Base-by-base conservation (phyloP, 2,888 invertebrate genomes). In the Stenurella melanura region DNA sequence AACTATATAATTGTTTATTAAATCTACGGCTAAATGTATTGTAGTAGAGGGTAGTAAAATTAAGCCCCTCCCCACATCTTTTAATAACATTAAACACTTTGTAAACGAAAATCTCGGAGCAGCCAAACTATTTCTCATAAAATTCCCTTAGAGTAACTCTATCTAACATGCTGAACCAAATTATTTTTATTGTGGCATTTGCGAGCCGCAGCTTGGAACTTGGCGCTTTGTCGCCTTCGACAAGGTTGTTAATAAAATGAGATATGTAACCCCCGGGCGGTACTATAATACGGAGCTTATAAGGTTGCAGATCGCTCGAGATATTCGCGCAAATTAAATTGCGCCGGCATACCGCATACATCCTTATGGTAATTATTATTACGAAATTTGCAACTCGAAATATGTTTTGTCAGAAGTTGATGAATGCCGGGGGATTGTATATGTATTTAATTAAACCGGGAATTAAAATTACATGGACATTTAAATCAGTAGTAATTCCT, bases 191-290 rank as follows among this genome's bases (percentile, higher is more conserved):
- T 64, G 64, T 42, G 11, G 19, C 64, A 42, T 42, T 64, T 42
- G 9, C 42, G 6, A 42, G 18, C 34, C 6, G 42, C 38, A 10
- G 38, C 64, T n/a, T 64, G 64, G 18, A 63, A 30, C 21, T 30
- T 61, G 61, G 9, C 38, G 54, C 58, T 66, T 58, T 56, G 34
- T 58, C 42, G 60, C 71, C 58, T 58, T 68, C 74, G 61, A 61
- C 74, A 61, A 38, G 60, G 54, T 42, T 18, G 74, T 68, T 74
- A 68, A 67, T 66, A 30, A 74, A 60, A 68, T 74, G 74, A 74
- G 74, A 74, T 61, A 74, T 61, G 61, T 60, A 21, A 26, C 21
- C 74, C 74, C 21, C 1, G 50, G 68, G 74, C 60, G 15, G 57
- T 60, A 42, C 50, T 68, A 74, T 60, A 50, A 68, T 67, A 34